Evolutionary conservation across 2,888 invertebrate species (phyloP), one percentile per base, ranked within the genome.

Genomic region (Ernsta delagoae): DNA sequence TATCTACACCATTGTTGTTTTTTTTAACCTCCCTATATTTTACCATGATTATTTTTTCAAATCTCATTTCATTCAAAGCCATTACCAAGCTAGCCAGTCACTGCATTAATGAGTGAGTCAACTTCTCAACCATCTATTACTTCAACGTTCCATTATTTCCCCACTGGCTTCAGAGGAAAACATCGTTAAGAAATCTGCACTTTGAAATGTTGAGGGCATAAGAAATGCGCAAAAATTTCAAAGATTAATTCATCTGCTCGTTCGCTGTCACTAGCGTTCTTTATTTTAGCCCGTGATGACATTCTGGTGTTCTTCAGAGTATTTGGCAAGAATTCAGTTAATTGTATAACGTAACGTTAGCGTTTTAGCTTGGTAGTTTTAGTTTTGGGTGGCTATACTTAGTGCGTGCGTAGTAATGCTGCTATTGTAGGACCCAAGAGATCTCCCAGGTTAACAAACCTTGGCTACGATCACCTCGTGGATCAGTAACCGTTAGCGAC

Each of bases 121-220:
- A 24, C 9, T 53, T 24, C 50, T 53, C 24, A 50, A 50, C 48
- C 24, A 9, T 53, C 24, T 9, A 53, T 24, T 9, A 24, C 24
- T 53, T 53, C 24, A 24, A 53, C 24, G 24, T 53, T 53, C 53
- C 53, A 53, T 53, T 53, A 53, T 24, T 24, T 24, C 9, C 5
- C 53, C 43, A 50, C 50, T 53, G 24, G 16, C 53, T 50, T 50
- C 50, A 45, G 50, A 53, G 45, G 70, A 65, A 72, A 72, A 72
- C 72, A 72, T 72, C 70, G 70, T 72, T 70, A 72, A 57, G 50
- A 59, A 56, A 63, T 69, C 62, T 67, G 60, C 57, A 61, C 70
- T 69, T 68, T 56, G 66, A 64, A 36, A 24, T 16, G 48, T 61
- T 56, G 31, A 34, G 54, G 7, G 54, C 34, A 34, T 34, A 34